Evolutionary conservation across 2,797 vertebrate genomes (phyloP).

Genomic region (Brachyalestes nurse): DNA sequence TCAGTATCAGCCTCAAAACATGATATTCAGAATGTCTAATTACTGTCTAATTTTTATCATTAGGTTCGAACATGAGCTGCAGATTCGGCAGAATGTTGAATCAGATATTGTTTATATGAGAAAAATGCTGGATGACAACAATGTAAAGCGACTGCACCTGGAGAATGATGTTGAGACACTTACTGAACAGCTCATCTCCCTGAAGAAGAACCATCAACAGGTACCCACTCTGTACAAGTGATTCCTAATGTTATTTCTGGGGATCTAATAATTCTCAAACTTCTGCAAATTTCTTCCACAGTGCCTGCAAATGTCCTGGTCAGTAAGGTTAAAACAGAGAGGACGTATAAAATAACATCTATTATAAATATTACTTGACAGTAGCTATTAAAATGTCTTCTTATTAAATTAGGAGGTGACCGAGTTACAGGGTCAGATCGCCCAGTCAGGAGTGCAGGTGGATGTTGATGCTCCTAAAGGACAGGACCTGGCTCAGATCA

Average conservation of each 20-base stretch:
- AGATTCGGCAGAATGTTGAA: slow-evolving; percentile 87
- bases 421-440: slow-evolving; percentile 84
- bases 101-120: slow-evolving; percentile 85
- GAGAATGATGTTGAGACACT: slow-evolving; percentile 91
- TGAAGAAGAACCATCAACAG: slow-evolving; percentile 90
- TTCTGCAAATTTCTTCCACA: too few species aligned
- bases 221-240: slow-evolving; percentile 48
- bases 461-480: slow-evolving; percentile 91
- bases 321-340: too few species aligned
- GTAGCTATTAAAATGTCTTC: too few species aligned
- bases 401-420: slow-evolving; percentile 70
- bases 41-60: background rate
- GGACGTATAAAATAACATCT: too few species aligned
- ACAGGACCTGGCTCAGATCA: slow-evolving; percentile 87
- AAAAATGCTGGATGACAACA: slow-evolving; percentile 89
- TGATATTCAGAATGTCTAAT: background rate
- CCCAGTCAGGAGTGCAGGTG: slow-evolving; percentile 87
- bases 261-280: too few species aligned
- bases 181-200: slow-evolving; percentile 91
- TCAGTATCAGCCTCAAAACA: too few species aligned
- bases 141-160: slow-evolving; percentile 88
- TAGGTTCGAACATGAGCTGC: slow-evolving; percentile 88
- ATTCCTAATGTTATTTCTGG: too few species aligned
- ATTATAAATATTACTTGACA: too few species aligned
- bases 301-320: too few species aligned